These are phyloP conservation scores for Ctenochaetus hawaiiensis DNA, from an alignment of 2,797 vertebrate species.

Conservation along the genomic window DNA sequence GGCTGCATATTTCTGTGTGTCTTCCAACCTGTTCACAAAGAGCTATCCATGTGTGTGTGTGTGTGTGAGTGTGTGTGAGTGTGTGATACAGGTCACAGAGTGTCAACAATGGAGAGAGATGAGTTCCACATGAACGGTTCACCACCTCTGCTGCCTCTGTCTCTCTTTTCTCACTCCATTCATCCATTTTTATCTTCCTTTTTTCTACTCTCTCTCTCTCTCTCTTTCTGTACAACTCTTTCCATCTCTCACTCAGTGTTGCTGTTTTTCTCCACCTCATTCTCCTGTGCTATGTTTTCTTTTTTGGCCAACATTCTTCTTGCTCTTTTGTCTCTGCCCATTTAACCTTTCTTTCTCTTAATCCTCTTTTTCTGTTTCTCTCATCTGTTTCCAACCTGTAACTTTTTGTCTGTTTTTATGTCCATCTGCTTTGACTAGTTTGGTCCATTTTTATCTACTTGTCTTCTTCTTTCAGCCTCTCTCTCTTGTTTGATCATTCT, in stretches of 20 bases:
- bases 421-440: not conserved
- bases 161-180: slow-evolving; percentile 51
- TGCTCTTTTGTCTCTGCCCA: slow-evolving; percentile 3
- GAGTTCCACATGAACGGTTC: slow-evolving; percentile 79
- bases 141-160: slow-evolving; percentile 58
- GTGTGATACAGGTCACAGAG: slow-evolving; percentile 74
- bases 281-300: not conserved
- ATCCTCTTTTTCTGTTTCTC: not conserved
- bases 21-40: slow-evolving; percentile 52
- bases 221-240: slow-evolving; percentile 21
- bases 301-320: slow-evolving; percentile 17
- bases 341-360: slow-evolving; percentile 27
- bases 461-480: not conserved
- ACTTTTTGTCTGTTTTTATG: not conserved
- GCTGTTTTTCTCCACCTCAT: slow-evolving; percentile 7
- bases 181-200: slow-evolving; percentile 27
- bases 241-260: slow-evolving; percentile 21
- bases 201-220: slow-evolving; percentile 14
- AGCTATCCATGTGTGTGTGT: slow-evolving; percentile 25
- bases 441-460: not conserved
- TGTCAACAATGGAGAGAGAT: slow-evolving; percentile 80
- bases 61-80: slow-evolving; percentile 34
- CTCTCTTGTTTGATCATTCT: not conserved
- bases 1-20: slow-evolving; percentile 31
- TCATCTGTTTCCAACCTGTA: too few species aligned